These are phyloP conservation scores for Rhagoletis zephyria DNA, from an alignment of 1,140 invertebrate species.

Conservation along the genomic window DNA sequence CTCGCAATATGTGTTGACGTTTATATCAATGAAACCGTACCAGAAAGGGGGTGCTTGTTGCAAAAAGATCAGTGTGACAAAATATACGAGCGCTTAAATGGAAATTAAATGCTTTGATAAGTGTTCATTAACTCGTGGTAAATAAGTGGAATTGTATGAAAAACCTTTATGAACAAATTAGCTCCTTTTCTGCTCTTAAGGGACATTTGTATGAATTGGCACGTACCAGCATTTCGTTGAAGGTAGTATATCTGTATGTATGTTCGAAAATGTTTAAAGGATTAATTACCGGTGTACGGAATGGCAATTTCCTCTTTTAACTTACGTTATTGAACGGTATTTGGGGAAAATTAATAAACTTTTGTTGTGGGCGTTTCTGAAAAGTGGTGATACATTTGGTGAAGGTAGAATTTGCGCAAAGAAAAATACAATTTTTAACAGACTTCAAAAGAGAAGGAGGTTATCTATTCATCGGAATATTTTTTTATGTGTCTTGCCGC, in stretches of 20 bases:
- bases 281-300: neutral
- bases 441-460: too few relatives aligned
- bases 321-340: too few relatives aligned
- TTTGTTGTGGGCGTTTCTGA: too few relatives aligned
- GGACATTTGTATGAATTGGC: neutral
- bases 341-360: too few relatives aligned
- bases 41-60: neutral
- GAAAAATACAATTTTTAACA: too few relatives aligned
- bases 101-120: slow-evolving; percentile 12
- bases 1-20: neutral
- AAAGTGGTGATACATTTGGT: too few relatives aligned
- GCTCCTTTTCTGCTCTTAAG: neutral
- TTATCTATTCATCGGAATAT: too few relatives aligned
- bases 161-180: neutral
- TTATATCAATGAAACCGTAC: neutral
- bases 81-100: neutral
- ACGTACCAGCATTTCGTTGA: neutral
- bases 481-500: too few relatives aligned
- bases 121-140: neutral
- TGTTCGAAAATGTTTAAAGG: neutral
- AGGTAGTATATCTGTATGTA: neutral
- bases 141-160: too few relatives aligned
- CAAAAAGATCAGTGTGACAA: neutral
- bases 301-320: neutral
- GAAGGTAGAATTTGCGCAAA: too few relatives aligned